These are phyloP conservation scores for Osmoderma eremita DNA, from an alignment of 2,888 invertebrate species.

Conservation along the genomic window DNA sequence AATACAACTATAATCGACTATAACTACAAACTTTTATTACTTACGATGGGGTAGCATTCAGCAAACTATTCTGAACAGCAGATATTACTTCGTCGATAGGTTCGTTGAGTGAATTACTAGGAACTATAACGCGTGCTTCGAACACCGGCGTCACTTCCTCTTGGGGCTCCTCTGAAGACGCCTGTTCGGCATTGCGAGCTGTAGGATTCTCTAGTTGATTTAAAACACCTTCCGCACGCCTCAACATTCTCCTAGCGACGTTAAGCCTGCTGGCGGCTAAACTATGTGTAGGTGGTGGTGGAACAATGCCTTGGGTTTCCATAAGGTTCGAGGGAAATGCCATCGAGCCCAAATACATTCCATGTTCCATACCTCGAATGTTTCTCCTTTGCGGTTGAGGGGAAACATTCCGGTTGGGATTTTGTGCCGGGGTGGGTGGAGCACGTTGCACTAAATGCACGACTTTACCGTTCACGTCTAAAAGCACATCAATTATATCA, in stretches of 20 bases:
- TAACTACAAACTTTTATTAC: background rate
- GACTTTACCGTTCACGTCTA: constrained; percentile 91
- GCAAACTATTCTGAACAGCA: constrained; percentile 57
- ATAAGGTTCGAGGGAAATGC: constrained; percentile 67
- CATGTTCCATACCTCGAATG: constrained; percentile 59
- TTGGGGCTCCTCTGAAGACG: constrained; percentile 58
- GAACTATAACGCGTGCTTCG: constrained; percentile 62
- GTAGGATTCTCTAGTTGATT: constrained; percentile 63
- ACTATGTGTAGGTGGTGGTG: constrained; percentile 65
- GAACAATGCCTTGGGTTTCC: constrained; percentile 63
- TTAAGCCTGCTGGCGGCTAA: constrained; percentile 66
- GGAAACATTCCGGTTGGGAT: constrained; percentile 52
- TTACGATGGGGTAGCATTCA: constrained; percentile 49
- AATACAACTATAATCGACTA: too few relatives aligned
- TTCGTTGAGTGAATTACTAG: constrained; percentile 52
- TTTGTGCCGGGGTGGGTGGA: constrained; percentile 70
- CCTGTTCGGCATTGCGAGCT: constrained; percentile 52
- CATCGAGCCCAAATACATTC: constrained; percentile 71
- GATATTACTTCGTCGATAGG: constrained; percentile 58
- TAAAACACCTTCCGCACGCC: constrained; percentile 64
- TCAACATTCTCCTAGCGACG: constrained; percentile 66
- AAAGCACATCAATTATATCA: constrained; percentile 37
- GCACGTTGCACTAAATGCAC: constrained; percentile 91
- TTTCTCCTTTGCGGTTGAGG: constrained; percentile 53
- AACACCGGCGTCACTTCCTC: constrained; percentile 63